These are phyloP conservation scores for Chaenogobius annularis DNA, from an alignment of 2,113 vertebrate species.

Conservation along the genomic window DNA sequence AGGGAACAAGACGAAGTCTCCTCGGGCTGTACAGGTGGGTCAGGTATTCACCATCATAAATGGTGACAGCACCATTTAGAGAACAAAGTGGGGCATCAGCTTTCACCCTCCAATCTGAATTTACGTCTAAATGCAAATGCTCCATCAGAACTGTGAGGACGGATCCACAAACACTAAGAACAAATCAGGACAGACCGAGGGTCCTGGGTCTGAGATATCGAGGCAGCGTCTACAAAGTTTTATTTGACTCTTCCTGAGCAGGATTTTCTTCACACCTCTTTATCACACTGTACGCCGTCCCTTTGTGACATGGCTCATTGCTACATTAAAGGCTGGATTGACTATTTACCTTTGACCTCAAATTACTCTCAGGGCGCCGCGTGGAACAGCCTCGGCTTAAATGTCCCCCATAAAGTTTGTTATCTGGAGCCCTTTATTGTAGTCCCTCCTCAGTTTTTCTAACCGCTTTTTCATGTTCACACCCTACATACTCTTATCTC, in stretches of 20 bases:
- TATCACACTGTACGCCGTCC: slow-evolving; percentile 42
- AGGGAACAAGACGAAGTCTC: slow-evolving; percentile 41
- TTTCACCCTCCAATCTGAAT: slow-evolving; percentile 44
- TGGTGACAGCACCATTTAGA: slow-evolving; percentile 67
- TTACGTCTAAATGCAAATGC: neutral
- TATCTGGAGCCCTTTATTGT: slow-evolving; percentile 17
- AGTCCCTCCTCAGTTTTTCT: neutral
- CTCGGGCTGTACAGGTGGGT: slow-evolving; percentile 63
- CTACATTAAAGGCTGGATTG: slow-evolving; percentile 42
- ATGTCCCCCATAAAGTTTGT: slow-evolving; percentile 36
- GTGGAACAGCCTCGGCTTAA: slow-evolving; percentile 33
- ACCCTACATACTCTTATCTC: slow-evolving; percentile 2
- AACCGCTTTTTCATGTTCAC: slow-evolving; percentile 4
- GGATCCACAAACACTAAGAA: neutral
- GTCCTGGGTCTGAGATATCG: slow-evolving; percentile 46
- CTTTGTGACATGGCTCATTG: slow-evolving; percentile 38
- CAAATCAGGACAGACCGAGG: neutral
- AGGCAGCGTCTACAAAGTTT: slow-evolving; percentile 46
- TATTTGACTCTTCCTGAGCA: slow-evolving; percentile 55
- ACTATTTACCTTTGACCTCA: slow-evolving; percentile 62
- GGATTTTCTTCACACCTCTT: slow-evolving; percentile 66
- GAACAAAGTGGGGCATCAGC: slow-evolving; percentile 59
- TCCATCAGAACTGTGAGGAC: neutral
- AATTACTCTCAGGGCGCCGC: slow-evolving; percentile 34
- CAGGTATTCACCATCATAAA: slow-evolving; percentile 65